Evolutionary conservation across 2,113 vertebrate genomes (phyloP), one percentile per base, ranked within the genome.

Genomic region (Glaucidium brasilianum): DNA sequence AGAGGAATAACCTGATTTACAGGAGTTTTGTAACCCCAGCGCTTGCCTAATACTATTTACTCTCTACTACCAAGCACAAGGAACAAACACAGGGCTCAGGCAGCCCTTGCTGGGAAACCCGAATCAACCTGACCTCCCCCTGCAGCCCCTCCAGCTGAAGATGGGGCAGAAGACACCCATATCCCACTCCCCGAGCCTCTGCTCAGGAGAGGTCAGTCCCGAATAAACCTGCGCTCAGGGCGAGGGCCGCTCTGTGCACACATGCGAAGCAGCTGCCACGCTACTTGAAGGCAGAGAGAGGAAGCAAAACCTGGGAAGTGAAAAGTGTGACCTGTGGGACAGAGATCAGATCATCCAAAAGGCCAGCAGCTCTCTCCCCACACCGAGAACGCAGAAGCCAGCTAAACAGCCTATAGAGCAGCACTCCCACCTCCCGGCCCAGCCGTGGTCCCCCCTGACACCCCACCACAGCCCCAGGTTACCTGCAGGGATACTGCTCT

Each of bases 171-270:
- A 34, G 22, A 37, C 37, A 5, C 13, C 30, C 10, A 0, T 5
- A 0, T 5, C n/a, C 10, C 18, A 4, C 17, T 5, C 11, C 1
- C 10, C 3, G 6, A 63, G 26, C 17, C 32, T 12, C 50, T 3
- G 32, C 4, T 2, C 9, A 3, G 10, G 29, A 15, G 30, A 5
- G 37, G 32, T 18, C 22, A 39, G 43, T 4, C 37, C 11, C 7
- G 7, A 18, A 20, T 1, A 37, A 80, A 41, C 17, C 60, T 3
- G 5, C 2, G 5, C 53, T 88, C 11, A 8, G 25, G 15, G 17
- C 7, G 2, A 43, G 22, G 25, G 45, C 18, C 2, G 30, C 12
- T 25, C 41, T 26, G 27, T 2, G 11, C 50, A 9, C n/a, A 29
- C 9, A 5, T 3, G 0, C 12, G 5, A 18, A 45, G 49, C 26